Conservation (phyloP, 1,140 invertebrate genomes). For the Chlorops oryzae region DNA sequence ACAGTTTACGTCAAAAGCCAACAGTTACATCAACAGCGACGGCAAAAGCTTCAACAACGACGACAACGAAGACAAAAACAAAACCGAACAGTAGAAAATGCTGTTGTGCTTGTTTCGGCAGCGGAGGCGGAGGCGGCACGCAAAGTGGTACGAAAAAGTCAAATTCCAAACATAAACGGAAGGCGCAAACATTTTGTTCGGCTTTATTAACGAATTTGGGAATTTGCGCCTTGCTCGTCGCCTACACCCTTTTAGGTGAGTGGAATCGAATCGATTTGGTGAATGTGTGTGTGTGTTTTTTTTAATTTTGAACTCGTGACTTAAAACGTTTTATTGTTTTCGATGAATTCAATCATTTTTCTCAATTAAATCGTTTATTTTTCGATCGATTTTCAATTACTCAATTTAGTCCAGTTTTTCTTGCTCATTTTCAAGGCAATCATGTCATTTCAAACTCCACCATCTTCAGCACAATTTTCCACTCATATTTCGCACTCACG, state of each 20-base stretch:
- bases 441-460: too few relatives aligned
- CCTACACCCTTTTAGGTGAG: slow-evolving; percentile 73
- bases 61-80: slow-evolving; percentile 11
- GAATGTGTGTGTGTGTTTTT: too few relatives aligned
- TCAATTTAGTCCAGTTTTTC: too few relatives aligned
- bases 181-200: slow-evolving; percentile 46
- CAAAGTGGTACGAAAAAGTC: slow-evolving; percentile 10
- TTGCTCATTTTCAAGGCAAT: too few relatives aligned
- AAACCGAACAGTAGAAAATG: slow-evolving; percentile 20
- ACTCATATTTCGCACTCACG: too few relatives aligned
- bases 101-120: slow-evolving; percentile 35
- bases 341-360: too few relatives aligned
- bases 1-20: not conserved
- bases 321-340: too few relatives aligned
- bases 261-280: too few relatives aligned
- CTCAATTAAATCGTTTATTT: too few relatives aligned
- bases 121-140: not conserved
- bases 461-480: too few relatives aligned
- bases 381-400: too few relatives aligned
- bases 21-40: slow-evolving; percentile 11
- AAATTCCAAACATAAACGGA: slow-evolving; percentile 22
- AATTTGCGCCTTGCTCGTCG: slow-evolving; percentile 77
- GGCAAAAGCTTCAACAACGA: slow-evolving; percentile 23
- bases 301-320: too few relatives aligned
- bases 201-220: slow-evolving; percentile 80